Conservation (phyloP, 1,140 invertebrate species). For the Pseudachorutes palmiensis region DNA sequence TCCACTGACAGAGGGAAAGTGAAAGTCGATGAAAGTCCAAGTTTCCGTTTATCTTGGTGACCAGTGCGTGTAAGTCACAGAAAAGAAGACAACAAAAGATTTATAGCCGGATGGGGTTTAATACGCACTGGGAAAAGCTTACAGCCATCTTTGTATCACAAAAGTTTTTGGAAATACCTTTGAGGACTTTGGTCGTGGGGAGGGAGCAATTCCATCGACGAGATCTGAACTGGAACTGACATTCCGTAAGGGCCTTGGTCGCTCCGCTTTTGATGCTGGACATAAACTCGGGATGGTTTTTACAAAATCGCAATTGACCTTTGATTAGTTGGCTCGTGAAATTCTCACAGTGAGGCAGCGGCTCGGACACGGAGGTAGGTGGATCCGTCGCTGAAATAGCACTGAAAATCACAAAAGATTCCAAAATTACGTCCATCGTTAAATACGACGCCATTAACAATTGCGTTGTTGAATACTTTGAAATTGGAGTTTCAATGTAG, state of each 20-base stretch:
- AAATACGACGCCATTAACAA: too few relatives aligned
- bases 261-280: slow-evolving; percentile 63
- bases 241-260: slow-evolving; percentile 56
- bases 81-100: too few relatives aligned
- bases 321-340: slow-evolving; percentile 13
- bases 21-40: slow-evolving; percentile 1
- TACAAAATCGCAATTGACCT: slow-evolving; percentile 27
- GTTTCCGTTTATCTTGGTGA: not conserved
- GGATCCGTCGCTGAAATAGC: not conserved
- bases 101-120: not conserved
- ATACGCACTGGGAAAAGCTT: too few relatives aligned
- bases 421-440: too few relatives aligned
- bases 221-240: slow-evolving; percentile 60
- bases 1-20: not conserved
- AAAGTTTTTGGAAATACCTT: slow-evolving; percentile 1
- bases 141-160: too few relatives aligned
- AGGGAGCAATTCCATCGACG: slow-evolving; percentile 74
- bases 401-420: slow-evolving; percentile 4
- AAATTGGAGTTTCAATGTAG: not conserved
- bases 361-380: not conserved
- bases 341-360: slow-evolving; percentile 7
- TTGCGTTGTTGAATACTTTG: too few relatives aligned
- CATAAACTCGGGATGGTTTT: slow-evolving; percentile 58
- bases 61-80: too few relatives aligned
- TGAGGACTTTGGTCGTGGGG: slow-evolving; percentile 11